Base-by-base conservation (phyloP, 2,797 vertebrate genomes). In the Silurus lanzhouensis region DNA sequence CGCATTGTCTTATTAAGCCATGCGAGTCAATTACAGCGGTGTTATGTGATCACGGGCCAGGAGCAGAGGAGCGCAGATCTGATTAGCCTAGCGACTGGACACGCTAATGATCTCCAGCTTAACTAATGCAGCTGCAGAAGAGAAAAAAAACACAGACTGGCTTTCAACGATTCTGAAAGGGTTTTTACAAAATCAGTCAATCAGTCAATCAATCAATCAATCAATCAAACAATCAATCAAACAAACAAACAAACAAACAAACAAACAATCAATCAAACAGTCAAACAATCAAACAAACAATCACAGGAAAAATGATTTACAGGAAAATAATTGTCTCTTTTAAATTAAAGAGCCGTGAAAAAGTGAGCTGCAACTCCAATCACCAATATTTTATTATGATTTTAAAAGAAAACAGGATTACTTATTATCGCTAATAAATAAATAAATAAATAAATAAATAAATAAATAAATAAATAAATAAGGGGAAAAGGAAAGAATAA, bases 11-110 rank as follows among this genome's bases (percentile, higher is more conserved):
- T 96, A 96, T 96, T 97, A 96, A 97, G 96, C 97, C 97, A 96
- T 91, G 94, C 96, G 96, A 96, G 96, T 99, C 97, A 98, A 98
- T 98, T 98, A 98, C 96, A 94, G 55, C 96, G 96, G 95, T 95
- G 96, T 98, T 97, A 98, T 98, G 96, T 95, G 97, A 97, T 98
- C 97, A 98, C 95, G 96, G 95, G 96, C 95, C 94, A 95, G 95
- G 96, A 96, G 96, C 96, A 96, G 96, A 96, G 96, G 96, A 96
- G 95, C 93, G 96, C 96, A 96, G 96, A 98, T 97, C 98, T 96
- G 97, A 98, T 99, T 99, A 98, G 92, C 92, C 91, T 92, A 82
- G 92, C 88, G 93, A 94, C 93, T 94, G 93, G 94, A 87, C 91
- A 57, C 27, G 52, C 81, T 89, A 87, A 88, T 86, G 87, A 94